These are phyloP conservation scores for Drosophila macrospina DNA, from an alignment of 2,888 invertebrate species.

Conservation along the genomic window DNA sequence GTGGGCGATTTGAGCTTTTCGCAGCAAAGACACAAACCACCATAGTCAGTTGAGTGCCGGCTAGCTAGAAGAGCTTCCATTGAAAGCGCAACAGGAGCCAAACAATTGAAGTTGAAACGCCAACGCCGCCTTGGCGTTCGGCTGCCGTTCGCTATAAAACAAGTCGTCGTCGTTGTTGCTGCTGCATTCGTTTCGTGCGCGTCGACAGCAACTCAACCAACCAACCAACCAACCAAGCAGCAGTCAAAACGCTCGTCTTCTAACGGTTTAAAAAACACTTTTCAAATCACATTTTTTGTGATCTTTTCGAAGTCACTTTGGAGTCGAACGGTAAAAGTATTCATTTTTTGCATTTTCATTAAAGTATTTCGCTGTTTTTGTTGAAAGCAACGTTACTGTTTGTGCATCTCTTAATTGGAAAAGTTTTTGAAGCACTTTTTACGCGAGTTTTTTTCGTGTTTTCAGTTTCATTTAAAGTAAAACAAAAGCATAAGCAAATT, in stretches of 20 bases:
- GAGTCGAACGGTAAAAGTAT: conserved; percentile 11
- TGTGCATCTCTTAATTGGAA: conserved; percentile 41
- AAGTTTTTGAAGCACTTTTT: conserved; percentile 41
- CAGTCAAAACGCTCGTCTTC: conserved; percentile 20
- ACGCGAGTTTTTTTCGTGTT: conserved; percentile 21
- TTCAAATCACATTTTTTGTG: conserved; percentile 39
- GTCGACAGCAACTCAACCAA: conserved; percentile 50
- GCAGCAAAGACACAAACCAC: conserved; percentile 56
- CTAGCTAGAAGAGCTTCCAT: conserved; percentile 49
- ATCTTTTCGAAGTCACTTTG: conserved; percentile 13
- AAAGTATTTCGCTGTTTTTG: conserved; percentile 1
- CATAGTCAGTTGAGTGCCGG: conserved; percentile 25
- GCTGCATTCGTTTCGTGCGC: conserved; percentile 75
- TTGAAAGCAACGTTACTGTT: conserved; percentile 6
- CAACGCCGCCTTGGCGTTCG: conserved; percentile 31
- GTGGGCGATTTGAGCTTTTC: conserved; percentile 48
- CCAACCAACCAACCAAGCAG: conserved; percentile 42
- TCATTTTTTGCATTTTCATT: conserved; percentile 3
- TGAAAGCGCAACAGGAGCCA: conserved; percentile 74
- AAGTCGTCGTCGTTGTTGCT: conserved; percentile 48
- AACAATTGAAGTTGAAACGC: conserved; percentile 68
- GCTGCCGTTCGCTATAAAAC: conserved; percentile 67
- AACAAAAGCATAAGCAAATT: conserved; percentile 7
- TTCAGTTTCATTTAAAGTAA: conserved; percentile 15
- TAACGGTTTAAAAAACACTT: conserved; percentile 34